Conservation (phyloP, 2,888 invertebrate species). For the Crossocerus cetratus region DNA sequence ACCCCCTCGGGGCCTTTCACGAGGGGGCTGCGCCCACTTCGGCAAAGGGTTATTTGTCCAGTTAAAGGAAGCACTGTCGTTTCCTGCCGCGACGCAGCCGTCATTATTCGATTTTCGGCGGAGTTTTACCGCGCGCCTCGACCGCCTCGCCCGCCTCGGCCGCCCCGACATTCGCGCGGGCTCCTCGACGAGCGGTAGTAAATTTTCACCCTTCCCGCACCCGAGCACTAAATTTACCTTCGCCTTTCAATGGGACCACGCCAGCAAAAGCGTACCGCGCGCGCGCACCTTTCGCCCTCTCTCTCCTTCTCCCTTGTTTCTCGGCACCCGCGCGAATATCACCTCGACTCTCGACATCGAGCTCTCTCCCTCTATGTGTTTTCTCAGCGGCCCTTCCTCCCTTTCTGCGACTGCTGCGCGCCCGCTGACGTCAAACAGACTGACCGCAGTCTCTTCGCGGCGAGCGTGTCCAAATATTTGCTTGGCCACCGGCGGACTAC, state of each 20-base stretch:
- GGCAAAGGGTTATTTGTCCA: constrained; percentile 64
- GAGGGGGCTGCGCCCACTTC: constrained; percentile 17
- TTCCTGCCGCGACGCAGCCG: constrained; percentile 32
- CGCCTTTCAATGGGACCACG: constrained; percentile 63
- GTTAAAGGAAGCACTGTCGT: constrained; percentile 55
- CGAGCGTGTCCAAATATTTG: no score
- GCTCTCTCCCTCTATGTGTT: not conserved
- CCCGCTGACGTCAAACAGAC: no score
- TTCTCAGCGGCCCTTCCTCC: not conserved
- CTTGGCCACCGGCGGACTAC: no score
- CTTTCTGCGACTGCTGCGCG: no score
- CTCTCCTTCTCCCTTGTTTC: no score
- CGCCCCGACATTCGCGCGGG: constrained; percentile 34
- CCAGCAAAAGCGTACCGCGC: constrained; percentile 24
- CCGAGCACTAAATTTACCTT: constrained; percentile 67
- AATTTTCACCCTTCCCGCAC: constrained; percentile 71
- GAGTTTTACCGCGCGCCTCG: constrained; percentile 56
- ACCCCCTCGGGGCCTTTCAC: constrained; percentile 47
- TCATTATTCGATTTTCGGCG: constrained; percentile 62
- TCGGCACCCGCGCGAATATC: not conserved
- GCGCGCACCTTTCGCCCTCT: no score
- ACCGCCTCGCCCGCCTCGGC: constrained; percentile 4
- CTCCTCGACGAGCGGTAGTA: constrained; percentile 59
- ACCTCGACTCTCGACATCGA: not conserved
- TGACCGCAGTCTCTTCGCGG: no score